Conservation (phyloP, 1,140 invertebrate genomes). For the Sycophila sp. region DNA sequence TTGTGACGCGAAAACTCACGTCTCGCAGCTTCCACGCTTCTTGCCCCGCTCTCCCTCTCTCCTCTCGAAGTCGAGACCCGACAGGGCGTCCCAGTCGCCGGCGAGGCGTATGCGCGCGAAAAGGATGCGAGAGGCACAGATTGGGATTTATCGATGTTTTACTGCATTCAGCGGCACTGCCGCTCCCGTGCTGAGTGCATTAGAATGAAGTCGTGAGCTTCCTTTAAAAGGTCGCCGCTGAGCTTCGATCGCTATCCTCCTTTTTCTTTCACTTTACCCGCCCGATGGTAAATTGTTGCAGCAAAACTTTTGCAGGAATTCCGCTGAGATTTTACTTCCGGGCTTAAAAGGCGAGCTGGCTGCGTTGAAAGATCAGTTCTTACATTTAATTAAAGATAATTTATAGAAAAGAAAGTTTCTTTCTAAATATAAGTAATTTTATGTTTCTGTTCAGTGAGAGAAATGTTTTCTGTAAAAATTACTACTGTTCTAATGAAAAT, state of each 20-base stretch:
- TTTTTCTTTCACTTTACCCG: not conserved
- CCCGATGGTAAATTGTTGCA: not conserved
- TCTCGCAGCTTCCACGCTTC: not conserved
- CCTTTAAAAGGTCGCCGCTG: not conserved
- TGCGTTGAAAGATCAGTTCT: too few relatives aligned
- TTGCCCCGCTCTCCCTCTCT: not conserved
- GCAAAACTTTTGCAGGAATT: too few relatives aligned
- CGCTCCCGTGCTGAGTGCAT: not conserved
- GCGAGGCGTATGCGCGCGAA: not conserved
- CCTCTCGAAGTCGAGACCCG: not conserved
- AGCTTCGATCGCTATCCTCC: not conserved
- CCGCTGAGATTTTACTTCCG: too few relatives aligned
- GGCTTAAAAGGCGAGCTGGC: too few relatives aligned
- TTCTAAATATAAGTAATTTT: too few relatives aligned
- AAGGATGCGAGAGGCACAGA: slow-evolving; percentile 12
- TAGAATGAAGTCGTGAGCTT: slow-evolving; percentile 11
- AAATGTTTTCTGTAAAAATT: too few relatives aligned
- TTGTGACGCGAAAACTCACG: slow-evolving; percentile 38
- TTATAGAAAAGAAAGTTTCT: too few relatives aligned
- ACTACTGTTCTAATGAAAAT: too few relatives aligned
- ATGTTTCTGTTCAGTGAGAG: too few relatives aligned
- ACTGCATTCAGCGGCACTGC: not conserved
- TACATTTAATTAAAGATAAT: too few relatives aligned
- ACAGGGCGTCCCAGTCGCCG: too few relatives aligned
- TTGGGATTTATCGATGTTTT: slow-evolving; percentile 39